Evolutionary conservation across 2,888 invertebrate genomes (phyloP), one percentile per base, ranked within the genome.

Genomic region (Chloromyia formosa): DNA sequence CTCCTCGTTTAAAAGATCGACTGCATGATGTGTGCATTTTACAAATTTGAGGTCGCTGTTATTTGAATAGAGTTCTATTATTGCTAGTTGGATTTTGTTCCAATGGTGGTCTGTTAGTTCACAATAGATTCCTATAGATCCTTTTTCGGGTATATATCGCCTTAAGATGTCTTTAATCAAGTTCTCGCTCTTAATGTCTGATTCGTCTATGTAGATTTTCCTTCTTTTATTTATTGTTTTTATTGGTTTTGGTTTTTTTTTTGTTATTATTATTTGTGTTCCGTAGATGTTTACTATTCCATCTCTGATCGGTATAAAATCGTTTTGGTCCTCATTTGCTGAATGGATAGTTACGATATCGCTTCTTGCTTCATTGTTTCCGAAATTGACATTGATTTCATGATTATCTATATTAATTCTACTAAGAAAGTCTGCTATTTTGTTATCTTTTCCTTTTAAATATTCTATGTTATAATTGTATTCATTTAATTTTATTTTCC

Each of bases 381-480:
- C 45, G 14, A 45, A 14, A 45, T 66, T 75, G 12, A 62, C n/a
- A 27, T 68, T 56, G 20, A 69, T 42, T 56, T 73, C 73, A 20
- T 68, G 58, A 45, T 45, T 45, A 14, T 45, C 14, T 45, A 45
- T 14, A 14, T 35, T 35, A 35, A 35, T 35, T 58, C 27, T 2
- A 35, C 27, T 35, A 35, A 35, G 27, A 4, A 7, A 2, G 27
- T 35, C 27, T 7, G 27, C 27, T 4, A 4, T 35, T 4, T 7
- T 35, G 7, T 35, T 35, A 2, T 35, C 3, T 7, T 4, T 7
- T 4, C 27, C 27, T 35, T 35, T 35, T 35, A 4, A 4, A 7
- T 35, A 35, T 35, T 4, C 27, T 2, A 35, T 7, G 2, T 35
- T 7, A 35, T 35, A 35, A 35, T 35, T 7, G 27, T 35, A 35